A percentile compares a stretch with the other conserved stretches of the same genome.
Conservation (phyloP, 2,888 invertebrate species). For the Terebella lapidaria region DNA sequence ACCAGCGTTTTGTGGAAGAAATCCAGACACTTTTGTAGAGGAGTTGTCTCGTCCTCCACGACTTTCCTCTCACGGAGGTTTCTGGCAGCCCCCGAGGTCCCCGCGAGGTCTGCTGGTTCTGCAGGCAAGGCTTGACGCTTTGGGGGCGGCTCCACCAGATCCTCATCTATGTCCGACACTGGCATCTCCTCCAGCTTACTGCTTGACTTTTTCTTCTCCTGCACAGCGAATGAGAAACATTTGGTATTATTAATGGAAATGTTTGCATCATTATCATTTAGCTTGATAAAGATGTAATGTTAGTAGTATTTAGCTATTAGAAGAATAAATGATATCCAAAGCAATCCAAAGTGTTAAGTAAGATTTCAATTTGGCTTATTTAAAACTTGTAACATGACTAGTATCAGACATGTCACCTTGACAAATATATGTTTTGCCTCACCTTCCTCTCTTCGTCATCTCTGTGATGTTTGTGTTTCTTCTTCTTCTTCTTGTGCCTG, state of each 20-base stretch:
- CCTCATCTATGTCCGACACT: too few relatives aligned
- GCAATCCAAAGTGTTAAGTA: too few relatives aligned
- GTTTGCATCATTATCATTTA: too few relatives aligned
- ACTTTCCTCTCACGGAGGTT: conserved; percentile 3
- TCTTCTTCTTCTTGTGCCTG: conserved; percentile 24
- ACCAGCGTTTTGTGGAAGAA: conserved; percentile 70
- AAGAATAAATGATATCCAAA: too few relatives aligned
- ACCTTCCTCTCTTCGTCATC: not conserved
- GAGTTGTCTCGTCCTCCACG: not conserved
- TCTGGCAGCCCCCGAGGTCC: not conserved
- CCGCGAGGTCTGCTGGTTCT: not conserved
- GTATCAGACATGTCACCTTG: too few relatives aligned
- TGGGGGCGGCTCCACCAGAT: not conserved
- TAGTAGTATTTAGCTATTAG: too few relatives aligned
- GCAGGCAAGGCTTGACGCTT: not conserved
- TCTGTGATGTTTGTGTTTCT: conserved; percentile 15
- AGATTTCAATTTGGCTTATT: too few relatives aligned
- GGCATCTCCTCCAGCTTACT: conserved; percentile 9
- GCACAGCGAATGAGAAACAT: not conserved
- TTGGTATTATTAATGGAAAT: not conserved
- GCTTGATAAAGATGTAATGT: too few relatives aligned
- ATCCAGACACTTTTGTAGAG: conserved; percentile 60
- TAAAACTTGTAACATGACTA: too few relatives aligned
- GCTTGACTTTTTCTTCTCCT: conserved; percentile 15
- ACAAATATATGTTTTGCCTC: not conserved